Evolutionary conservation across 1,140 invertebrate genomes (phyloP).

Genomic region (Drosophila rufa): DNA sequence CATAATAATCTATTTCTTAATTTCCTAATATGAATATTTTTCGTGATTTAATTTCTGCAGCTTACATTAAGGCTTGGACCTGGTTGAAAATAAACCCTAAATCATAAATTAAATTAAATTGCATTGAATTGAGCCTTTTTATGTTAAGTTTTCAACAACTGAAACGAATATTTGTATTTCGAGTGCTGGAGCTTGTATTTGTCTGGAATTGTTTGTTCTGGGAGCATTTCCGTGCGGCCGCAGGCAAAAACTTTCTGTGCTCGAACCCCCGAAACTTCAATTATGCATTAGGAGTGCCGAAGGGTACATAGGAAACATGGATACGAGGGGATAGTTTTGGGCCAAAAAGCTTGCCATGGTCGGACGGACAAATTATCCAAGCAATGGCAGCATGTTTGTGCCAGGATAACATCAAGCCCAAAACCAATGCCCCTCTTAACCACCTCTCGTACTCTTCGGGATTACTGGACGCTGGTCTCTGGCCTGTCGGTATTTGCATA

Average conservation of each 20-base stretch:
- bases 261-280: conserved; percentile 35
- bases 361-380: conserved; percentile 10
- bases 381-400: conserved; percentile 11
- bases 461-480: conserved; percentile 12
- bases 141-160: background rate
- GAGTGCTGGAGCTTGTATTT: conserved; percentile 12
- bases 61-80: no score
- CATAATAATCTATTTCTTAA: no score
- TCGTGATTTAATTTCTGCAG: no score
- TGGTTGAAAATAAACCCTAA: background rate
- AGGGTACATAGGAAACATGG: conserved; percentile 5
- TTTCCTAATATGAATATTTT: no score
- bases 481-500: conserved; percentile 5
- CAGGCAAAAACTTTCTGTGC: conserved; percentile 21
- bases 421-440: conserved; percentile 12
- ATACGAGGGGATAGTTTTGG: conserved; percentile 6
- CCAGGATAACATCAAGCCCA: conserved; percentile 11
- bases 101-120: background rate
- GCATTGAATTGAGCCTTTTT: no score
- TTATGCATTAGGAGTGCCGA: conserved; percentile 46
- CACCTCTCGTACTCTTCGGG: background rate
- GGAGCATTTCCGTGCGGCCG: background rate
- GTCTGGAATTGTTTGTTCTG: conserved; percentile 17
- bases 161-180: conserved; percentile 8
- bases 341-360: conserved; percentile 1